A percentile compares a stretch with the other conserved stretches of the same genome.
phyloP scores from a whole-genome alignment of 1,140 invertebrate genomes.

The Drosophila paulistorum region DNA sequence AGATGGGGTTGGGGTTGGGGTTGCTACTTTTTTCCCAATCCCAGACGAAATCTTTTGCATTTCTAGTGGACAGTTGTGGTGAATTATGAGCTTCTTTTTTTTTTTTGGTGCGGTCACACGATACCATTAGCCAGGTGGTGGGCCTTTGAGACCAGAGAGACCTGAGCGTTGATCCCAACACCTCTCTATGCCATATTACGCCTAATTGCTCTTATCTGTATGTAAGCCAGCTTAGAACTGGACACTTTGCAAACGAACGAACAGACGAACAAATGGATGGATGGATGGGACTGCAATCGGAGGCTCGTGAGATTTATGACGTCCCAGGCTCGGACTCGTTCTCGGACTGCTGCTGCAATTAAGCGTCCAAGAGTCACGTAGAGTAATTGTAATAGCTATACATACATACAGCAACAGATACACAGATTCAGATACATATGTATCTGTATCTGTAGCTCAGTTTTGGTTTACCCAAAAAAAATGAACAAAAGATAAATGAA shows the following conservation, averaged over 20 bases:
- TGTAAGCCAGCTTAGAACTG: slow-evolving; percentile 43
- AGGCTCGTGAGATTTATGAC: slow-evolving; percentile 75
- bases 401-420: not conserved
- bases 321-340: slow-evolving; percentile 4
- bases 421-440: not conserved
- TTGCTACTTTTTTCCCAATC: not conserved
- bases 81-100: slow-evolving; percentile 52
- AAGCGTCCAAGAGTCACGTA: slow-evolving; percentile 49
- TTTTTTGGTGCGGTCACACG: slow-evolving; percentile 31
- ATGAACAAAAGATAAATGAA: slow-evolving; percentile 61
- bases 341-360: slow-evolving; percentile 52
- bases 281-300: slow-evolving; percentile 49
- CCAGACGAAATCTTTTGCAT: slow-evolving; percentile 9
- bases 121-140: slow-evolving; percentile 42
- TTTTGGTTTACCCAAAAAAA: slow-evolving; percentile 17
- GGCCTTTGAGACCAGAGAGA: slow-evolving; percentile 6
- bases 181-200: slow-evolving; percentile 25
- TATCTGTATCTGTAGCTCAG: not conserved
- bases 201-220: slow-evolving; percentile 43
- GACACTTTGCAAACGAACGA: slow-evolving; percentile 30
- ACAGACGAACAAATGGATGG: not conserved
- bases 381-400: slow-evolving; percentile 34
- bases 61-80: slow-evolving; percentile 6
- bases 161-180: slow-evolving; percentile 9
- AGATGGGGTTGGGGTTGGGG: no score